Percentiles rank a stretch among this genome's conserved stretches.
phyloP scores from a whole-genome alignment of 2,113 vertebrate genomes.

The Eubucco bourcierii region DNA sequence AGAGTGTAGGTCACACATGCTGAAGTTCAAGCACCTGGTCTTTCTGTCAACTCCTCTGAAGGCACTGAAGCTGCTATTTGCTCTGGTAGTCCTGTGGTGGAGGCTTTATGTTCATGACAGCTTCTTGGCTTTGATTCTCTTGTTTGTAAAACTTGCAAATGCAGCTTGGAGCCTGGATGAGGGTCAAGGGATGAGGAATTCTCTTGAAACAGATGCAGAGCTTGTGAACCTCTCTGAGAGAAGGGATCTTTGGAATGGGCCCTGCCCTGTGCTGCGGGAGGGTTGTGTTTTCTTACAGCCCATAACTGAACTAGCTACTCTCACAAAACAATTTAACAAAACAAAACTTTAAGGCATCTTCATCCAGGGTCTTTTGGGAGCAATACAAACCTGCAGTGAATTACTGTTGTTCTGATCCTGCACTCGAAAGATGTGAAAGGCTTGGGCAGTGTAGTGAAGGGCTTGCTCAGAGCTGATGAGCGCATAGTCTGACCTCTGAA shows the following conservation, averaged over 20 bases:
- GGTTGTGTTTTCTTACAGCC: background rate
- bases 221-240: background rate
- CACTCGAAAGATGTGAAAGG: background rate
- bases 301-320: background rate
- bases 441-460: background rate
- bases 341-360: background rate
- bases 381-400: background rate
- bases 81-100: fast-evolving
- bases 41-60: background rate
- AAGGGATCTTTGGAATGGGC: background rate
- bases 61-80: background rate
- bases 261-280: fast-evolving
- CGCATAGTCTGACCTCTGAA: background rate
- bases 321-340: background rate
- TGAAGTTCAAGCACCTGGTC: background rate
- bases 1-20: fast-evolving
- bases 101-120: fast-evolving
- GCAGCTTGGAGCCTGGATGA: background rate
- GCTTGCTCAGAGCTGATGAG: background rate
- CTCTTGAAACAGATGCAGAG: background rate
- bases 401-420: background rate
- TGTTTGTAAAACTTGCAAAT: background rate
- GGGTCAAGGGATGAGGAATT: background rate
- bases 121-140: background rate
- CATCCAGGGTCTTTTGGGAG: background rate